Evolutionary conservation across 2,113 vertebrate species (phyloP).

Genomic region (Heterocephalus glaber): DNA sequence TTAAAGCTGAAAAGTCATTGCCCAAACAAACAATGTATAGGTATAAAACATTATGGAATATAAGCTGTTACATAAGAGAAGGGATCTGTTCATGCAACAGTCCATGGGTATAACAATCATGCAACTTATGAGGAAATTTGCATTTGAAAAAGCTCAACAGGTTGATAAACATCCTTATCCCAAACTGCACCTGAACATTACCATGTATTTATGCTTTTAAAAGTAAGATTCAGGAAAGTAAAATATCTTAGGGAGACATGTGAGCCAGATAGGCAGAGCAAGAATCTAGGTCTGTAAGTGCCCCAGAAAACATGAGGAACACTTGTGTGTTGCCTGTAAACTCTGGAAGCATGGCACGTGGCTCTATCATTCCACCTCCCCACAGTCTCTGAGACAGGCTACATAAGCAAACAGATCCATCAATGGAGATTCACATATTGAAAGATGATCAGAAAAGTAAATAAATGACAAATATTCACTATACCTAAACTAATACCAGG

Average conservation of each 20-base stretch:
- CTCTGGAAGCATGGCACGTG: background rate
- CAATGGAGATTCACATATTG: background rate
- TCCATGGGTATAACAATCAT: background rate
- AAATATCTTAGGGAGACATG: background rate
- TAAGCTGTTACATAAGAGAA: background rate
- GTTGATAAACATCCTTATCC: background rate
- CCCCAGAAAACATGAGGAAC: background rate
- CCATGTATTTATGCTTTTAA: background rate
- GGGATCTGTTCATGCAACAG: background rate
- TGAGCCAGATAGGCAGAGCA: background rate
- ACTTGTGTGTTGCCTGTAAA: background rate
- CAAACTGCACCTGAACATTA: background rate
- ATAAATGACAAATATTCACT: background rate
- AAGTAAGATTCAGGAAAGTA: background rate
- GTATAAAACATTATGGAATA: background rate
- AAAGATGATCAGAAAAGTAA: background rate
- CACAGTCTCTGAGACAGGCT: background rate
- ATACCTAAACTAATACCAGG: background rate
- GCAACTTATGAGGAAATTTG: background rate
- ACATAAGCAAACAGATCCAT: background rate
- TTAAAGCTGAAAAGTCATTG: slow-evolving; percentile 10
- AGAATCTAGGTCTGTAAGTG: background rate
- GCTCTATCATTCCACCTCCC: no score
- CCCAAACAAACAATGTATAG: background rate
- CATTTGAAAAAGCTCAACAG: background rate